Conservation (phyloP, 2,797 vertebrate species). For the Paratrypauchen microcephalus region DNA sequence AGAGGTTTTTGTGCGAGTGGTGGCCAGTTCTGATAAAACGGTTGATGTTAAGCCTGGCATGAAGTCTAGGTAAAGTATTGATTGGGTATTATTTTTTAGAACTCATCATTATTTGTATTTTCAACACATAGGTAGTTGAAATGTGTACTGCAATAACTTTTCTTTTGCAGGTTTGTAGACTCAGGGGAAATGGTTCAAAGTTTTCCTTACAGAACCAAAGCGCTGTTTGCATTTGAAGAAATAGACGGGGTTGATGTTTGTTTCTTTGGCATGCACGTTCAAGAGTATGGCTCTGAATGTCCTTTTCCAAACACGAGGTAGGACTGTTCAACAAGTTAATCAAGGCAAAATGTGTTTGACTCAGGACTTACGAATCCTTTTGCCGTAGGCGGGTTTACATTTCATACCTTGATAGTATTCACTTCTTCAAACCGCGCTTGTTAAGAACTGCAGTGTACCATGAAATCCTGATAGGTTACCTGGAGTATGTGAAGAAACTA, state of each 20-base stretch:
- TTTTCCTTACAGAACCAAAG: slow-evolving; percentile 99
- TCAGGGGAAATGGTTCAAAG: slow-evolving; percentile 93
- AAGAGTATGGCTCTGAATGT: slow-evolving; percentile 97
- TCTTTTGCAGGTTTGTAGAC: slow-evolving; percentile 88
- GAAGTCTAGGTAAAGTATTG: slow-evolving; percentile 88
- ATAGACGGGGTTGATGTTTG: slow-evolving; percentile 97
- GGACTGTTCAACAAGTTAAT: neutral
- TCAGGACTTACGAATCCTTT: neutral
- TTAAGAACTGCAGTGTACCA: slow-evolving; percentile 98
- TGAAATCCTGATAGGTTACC: slow-evolving; percentile 97
- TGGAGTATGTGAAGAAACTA: slow-evolving; percentile 99
- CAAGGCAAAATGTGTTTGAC: neutral
- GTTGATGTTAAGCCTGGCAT: slow-evolving; percentile 98
- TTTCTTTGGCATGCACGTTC: slow-evolving; percentile 99
- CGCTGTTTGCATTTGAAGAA: slow-evolving; percentile 99
- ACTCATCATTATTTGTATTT: neutral
- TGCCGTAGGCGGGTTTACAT: slow-evolving; percentile 93
- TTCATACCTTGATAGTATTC: slow-evolving; percentile 98
- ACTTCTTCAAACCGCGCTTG: slow-evolving; percentile 95
- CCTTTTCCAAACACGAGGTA: slow-evolving; percentile 96
- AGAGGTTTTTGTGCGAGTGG: slow-evolving; percentile 96
- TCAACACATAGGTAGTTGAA: neutral
- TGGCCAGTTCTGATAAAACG: slow-evolving; percentile 97
- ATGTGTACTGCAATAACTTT: neutral
- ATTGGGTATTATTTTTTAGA: neutral